Evolutionary conservation across 2,797 vertebrate genomes (phyloP), one percentile per base, ranked within the genome.

Genomic region (Centroberyx gerrardi): DNA sequence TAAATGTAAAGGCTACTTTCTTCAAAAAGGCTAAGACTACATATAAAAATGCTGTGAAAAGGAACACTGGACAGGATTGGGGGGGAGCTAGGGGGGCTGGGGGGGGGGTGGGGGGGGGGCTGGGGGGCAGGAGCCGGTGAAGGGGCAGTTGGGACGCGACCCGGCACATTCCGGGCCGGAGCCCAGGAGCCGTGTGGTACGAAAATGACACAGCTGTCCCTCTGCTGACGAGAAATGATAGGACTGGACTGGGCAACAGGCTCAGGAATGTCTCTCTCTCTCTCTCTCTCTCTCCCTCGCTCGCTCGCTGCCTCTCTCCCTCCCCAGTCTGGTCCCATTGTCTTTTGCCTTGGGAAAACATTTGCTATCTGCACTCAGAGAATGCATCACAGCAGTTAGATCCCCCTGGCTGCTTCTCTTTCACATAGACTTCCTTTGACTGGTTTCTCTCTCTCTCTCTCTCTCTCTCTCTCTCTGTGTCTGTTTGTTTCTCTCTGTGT

Each of bases 181-280:
- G 83, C 64, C 86, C 84, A 84, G 87, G 74, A 84, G 62, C 72
- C 36, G 60, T 78, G 83, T 63, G 89, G 86, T 88, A 76, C 60
- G 49, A 86, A 92, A 92, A 93, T 90, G 88, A 91, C 87, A 90
- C 88, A 81, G 90, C 86, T 86, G 87, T 88, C 86, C 85, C 65
- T 63, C 44, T 53, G 55, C 62, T 31, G 88, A 86, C 63, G 64
- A 82, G 85, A 82, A 90, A 70, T 75, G 88, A 87, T 80, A 65
- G 84, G 77, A 91, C 69, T 46, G 74, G 69, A 87, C 83, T 22
- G 81, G 77, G 73, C 86, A 74, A 36, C 74, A 59, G 58, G n/a
- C 70, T 78, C 36, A 82, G 88, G 90, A 93, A 93, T 88, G 81
- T 73, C 27, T 56, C 48, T 9, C 38, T 68, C 38, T 44, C 3